Evolutionary conservation across 1,140 invertebrate genomes (phyloP), one percentile per base, ranked within the genome.

Genomic region (Bilobella aurantiaca): DNA sequence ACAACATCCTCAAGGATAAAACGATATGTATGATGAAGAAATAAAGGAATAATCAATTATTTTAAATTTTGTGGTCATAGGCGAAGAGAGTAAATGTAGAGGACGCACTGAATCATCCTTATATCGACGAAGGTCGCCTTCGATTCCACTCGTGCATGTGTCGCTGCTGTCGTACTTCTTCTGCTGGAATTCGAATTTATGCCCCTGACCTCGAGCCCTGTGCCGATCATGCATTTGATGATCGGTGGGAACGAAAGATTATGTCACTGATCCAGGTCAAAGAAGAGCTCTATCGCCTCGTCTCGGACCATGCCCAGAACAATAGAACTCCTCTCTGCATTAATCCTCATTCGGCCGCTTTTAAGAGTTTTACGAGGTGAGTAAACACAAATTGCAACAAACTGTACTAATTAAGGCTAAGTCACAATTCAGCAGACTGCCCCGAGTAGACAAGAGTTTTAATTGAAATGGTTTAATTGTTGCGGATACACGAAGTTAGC

Each of bases 121-220:
- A 98, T 80, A 82, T 99, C 64, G 94, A 98, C 75, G 96, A 99
- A 78, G 96, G 96, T 58, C 84, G 96, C 71, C 83, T 99, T 69
- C 85, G 96, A 73, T 99, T 98, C 80, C 96, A 99, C 80, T 98
- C 96, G 47, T 99, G 96, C 78, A 99, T 99, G 96, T 99, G 96
- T 81, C 90, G 89, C 75, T 99, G 96, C 78, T 99, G 96, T 80
- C 90, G 87, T 76, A 88, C 85, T 72, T 86, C 84, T 64, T 83
- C 84, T 34, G 82, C 82, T 67, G 85, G 85, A 21, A 79, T 86
- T 75, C 82, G 95, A 65, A 90, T 93, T 77, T 98, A 94, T 79
- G 91, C 90, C 62, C 81, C 84, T 31, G 93, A 97, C 77, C 91
- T 97, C 74, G 96, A 98, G 79, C 94, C 94, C 18, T 85, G 86